phyloP scores from a whole-genome alignment of 2,888 invertebrate genomes.

The Morinoia aosen region DNA sequence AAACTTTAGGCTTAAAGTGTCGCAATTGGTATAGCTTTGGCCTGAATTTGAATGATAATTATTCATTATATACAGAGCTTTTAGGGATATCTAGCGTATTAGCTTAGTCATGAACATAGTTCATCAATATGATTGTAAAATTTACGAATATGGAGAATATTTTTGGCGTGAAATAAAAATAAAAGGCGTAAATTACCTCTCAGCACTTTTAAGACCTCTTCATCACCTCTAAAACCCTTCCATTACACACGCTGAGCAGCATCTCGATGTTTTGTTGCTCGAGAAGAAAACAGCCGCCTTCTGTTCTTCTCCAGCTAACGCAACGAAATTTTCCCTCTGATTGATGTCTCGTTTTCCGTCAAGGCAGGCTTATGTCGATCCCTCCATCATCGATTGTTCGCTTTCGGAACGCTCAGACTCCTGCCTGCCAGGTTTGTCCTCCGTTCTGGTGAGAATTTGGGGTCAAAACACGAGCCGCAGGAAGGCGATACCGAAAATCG shows the following conservation, averaged over 20 bases:
- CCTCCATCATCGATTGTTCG: slow-evolving; percentile 35
- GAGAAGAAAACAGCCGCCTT: background rate
- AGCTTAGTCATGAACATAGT: too few relatives aligned
- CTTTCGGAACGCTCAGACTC: background rate
- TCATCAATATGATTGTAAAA: too few relatives aligned
- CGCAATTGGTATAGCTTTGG: too few relatives aligned
- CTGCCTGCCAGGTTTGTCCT: background rate
- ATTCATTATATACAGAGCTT: too few relatives aligned
- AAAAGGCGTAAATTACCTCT: too few relatives aligned
- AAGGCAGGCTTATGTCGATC: slow-evolving; percentile 42
- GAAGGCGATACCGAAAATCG: background rate
- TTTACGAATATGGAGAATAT: too few relatives aligned
- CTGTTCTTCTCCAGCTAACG: background rate
- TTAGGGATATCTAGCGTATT: too few relatives aligned
- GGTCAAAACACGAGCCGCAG: background rate
- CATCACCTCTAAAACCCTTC: background rate
- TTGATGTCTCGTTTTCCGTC: slow-evolving; percentile 35
- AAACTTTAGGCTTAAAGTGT: too few relatives aligned
- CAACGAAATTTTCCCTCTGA: slow-evolving; percentile 2
- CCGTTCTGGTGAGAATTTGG: background rate
- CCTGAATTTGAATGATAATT: too few relatives aligned
- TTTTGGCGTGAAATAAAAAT: too few relatives aligned
- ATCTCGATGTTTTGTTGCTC: background rate
- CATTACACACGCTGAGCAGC: background rate
- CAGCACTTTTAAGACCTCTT: background rate